Percentiles rank a stretch among this genome's conserved stretches.
These are phyloP conservation scores for Spodoptera frugiperda DNA, from an alignment of 1,140 invertebrate species.

Conservation along the genomic window DNA sequence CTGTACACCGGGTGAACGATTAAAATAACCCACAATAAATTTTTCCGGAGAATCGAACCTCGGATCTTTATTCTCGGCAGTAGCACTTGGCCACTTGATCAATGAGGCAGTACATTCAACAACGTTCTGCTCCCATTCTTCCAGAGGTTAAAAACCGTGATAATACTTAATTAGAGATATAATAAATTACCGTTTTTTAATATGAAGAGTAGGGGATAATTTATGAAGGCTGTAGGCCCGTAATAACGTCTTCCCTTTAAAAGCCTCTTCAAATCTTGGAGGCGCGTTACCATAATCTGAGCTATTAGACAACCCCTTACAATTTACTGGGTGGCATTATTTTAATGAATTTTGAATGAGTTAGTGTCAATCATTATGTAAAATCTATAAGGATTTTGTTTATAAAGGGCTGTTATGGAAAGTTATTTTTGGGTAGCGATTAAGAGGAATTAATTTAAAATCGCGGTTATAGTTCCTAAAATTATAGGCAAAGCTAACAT, in stretches of 20 bases:
- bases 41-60: too few species aligned
- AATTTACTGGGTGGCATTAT: conserved; percentile 25
- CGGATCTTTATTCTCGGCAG: too few species aligned
- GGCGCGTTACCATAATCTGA: conserved; percentile 28
- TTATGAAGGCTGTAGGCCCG: neutral
- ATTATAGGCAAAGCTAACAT: too few species aligned
- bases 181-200: conserved; percentile 15
- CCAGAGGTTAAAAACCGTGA: too few species aligned
- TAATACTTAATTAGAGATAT: conserved; percentile 19
- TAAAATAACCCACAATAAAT: too few species aligned
- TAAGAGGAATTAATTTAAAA: too few species aligned
- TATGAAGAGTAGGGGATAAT: conserved; percentile 18
- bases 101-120: too few species aligned
- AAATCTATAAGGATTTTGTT: conserved; percentile 5
- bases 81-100: too few species aligned
- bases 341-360: conserved; percentile 38
- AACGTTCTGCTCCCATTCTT: neutral
- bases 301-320: conserved; percentile 36
- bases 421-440: too few species aligned
- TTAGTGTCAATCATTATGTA: conserved; percentile 23
- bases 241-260: neutral
- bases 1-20: too few species aligned
- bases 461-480: too few species aligned
- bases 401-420: neutral
- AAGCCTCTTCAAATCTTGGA: conserved; percentile 28